Base-by-base conservation (phyloP, 2,113 vertebrate species). In the Myotis lucifugus region DNA sequence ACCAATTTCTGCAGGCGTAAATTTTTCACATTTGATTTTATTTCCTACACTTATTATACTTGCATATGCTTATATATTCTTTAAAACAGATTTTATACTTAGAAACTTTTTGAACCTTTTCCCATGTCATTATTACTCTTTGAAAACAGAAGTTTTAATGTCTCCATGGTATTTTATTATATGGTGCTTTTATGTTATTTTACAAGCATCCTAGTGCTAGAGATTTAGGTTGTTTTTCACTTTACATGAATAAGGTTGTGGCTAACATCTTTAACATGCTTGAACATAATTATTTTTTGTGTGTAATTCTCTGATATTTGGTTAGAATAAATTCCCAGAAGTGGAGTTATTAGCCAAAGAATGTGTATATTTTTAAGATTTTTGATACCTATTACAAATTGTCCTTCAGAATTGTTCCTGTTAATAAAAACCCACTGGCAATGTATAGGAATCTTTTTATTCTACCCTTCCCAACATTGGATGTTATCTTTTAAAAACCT, bases 11-110 rank as follows among this genome's bases (percentile, higher is more conserved):
- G 8, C 21, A 91, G 56, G 13, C 8, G 66, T 76, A 61, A 8
- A 81, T 85, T 92, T 86, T 88, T 88, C 15, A 59, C 32, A 67
- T 94, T 95, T 96, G n/a, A 32, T 54, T 83, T 87, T 87, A 54
- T 64, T 93, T 84, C 27, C 54, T 77, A 6, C 12, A 59, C 29
- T 88, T 76, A 70, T 85, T 74, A 72, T 64, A 59, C 2, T 56
- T 73, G 48, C 23, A 54, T 66, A 72, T 54, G 6, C 42, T 86
- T 54, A 34, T 64, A 61, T 61, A 42, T 54, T 81, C 9, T 87
- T 85, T 87, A 79, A 70, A 93, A 54, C 17, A 82, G 6, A 1
- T 90, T 95, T 91, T 19, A 23, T 88, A 92, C 83, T 90, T 91
- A 74, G 69, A 91, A 73, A 13, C 0, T 67, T 64, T 94, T 79